Evolutionary conservation across 2,888 invertebrate genomes (phyloP).

Genomic region (Netelia inedita): DNA sequence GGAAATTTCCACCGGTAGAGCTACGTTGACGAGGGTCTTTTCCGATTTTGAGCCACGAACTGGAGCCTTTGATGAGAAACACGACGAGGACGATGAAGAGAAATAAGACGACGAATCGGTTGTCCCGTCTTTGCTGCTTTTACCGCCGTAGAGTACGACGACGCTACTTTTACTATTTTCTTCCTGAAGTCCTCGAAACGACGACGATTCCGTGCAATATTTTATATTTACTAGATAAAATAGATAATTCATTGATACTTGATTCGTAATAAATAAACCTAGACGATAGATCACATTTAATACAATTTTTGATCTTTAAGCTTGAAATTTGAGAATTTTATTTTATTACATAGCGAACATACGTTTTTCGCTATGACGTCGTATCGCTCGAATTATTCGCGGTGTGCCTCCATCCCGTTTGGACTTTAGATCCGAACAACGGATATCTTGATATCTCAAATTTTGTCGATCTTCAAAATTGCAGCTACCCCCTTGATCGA

Average conservation of each 20-base stretch:
- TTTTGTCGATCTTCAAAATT: conserved; percentile 66
- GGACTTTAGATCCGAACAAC: conserved; percentile 20
- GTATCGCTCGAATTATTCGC: conserved; percentile 76
- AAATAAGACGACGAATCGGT: conserved; percentile 48
- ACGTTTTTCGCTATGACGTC: conserved; percentile 76
- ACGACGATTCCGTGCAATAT: conserved; percentile 65
- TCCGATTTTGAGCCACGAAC: conserved; percentile 75
- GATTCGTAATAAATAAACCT: background rate
- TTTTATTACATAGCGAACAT: background rate
- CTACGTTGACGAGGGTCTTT: conserved; percentile 68
- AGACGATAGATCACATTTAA: too few relatives aligned
- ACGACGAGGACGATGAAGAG: conserved; percentile 61
- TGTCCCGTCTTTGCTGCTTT: conserved; percentile 42
- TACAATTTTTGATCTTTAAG: too few relatives aligned
- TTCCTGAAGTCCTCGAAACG: conserved; percentile 59
- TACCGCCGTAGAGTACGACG: conserved; percentile 78
- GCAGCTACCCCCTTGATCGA: conserved; percentile 47
- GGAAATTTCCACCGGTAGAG: conserved; percentile 44
- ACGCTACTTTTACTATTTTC: conserved; percentile 80
- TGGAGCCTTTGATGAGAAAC: conserved; percentile 63
- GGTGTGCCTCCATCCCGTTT: conserved; percentile 74
- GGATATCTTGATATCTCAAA: conserved; percentile 61
- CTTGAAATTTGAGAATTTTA: background rate
- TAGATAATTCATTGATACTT: background rate
- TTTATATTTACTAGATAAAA: conserved; percentile 67